Evolutionary conservation across 2,113 vertebrate species (phyloP).

Genomic region (Cranoglanis bouderius): DNA sequence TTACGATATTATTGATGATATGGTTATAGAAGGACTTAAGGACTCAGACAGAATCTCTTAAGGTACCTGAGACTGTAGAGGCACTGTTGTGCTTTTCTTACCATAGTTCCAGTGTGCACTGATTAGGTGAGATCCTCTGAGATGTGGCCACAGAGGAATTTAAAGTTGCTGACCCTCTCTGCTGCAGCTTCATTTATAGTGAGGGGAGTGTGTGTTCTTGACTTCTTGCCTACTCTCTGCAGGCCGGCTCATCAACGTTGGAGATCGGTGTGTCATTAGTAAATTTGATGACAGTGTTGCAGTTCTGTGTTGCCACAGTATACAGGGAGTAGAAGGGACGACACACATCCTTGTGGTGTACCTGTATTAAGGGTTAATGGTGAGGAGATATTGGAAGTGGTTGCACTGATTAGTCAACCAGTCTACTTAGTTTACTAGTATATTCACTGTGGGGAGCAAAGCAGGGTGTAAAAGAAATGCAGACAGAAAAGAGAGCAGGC

Average conservation of each 20-base stretch:
- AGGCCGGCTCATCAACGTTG: not conserved
- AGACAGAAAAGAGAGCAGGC: not conserved
- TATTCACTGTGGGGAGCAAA: not conserved
- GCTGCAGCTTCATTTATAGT: not conserved
- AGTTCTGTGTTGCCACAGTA: not conserved
- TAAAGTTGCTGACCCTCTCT: not conserved
- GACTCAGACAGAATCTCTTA: not conserved
- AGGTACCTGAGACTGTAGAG: not conserved
- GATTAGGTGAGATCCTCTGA: not conserved
- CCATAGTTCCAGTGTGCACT: not conserved
- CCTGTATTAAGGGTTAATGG: not conserved
- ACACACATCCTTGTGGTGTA: not conserved
- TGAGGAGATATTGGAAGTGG: not conserved
- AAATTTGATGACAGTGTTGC: not conserved
- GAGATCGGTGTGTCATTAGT: not conserved
- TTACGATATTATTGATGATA: not conserved
- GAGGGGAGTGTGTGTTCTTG: not conserved
- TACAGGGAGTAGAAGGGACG: not conserved
- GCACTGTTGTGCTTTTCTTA: not conserved
- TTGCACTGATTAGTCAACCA: not conserved
- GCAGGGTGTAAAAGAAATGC: not conserved
- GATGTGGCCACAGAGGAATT: not conserved
- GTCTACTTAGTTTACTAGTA: not conserved
- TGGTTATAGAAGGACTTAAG: not conserved
- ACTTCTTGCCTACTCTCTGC: not conserved